Evolutionary conservation across 35 echinoderm and acorn worm genomes (phyloP).

Genomic region (Ophiothrix spiculata): DNA sequence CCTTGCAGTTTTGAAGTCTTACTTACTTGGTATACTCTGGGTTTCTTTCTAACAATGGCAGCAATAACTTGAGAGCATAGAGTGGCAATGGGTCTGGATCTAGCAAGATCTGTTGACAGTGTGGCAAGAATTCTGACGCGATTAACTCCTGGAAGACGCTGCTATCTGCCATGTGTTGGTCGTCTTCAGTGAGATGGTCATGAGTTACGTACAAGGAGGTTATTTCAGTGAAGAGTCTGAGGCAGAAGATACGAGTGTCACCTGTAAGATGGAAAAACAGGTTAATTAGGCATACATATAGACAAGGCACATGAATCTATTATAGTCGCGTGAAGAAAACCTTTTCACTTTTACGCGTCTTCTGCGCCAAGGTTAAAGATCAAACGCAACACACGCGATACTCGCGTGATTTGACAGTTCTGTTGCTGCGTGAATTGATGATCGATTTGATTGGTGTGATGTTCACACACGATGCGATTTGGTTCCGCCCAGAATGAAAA

Average conservation of each 20-base stretch:
- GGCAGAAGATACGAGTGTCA: slow-evolving; percentile 81
- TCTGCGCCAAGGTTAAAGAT: too few relatives aligned
- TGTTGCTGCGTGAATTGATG: too few relatives aligned
- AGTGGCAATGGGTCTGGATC: slow-evolving; percentile 87
- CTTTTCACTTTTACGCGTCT: too few relatives aligned
- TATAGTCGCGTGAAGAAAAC: too few relatives aligned
- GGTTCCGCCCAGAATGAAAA: too few relatives aligned
- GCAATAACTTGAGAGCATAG: slow-evolving; percentile 83
- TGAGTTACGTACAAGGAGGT: slow-evolving; percentile 84
- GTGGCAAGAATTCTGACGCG: slow-evolving; percentile 51
- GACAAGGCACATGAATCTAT: too few relatives aligned
- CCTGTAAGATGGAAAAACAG: slow-evolving; percentile 42
- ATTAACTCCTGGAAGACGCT: slow-evolving; percentile 74
- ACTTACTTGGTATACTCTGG: slow-evolving; percentile 75
- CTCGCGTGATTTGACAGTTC: too few relatives aligned
- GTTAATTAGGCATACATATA: too few relatives aligned
- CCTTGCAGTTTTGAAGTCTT: too few relatives aligned
- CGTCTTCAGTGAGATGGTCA: slow-evolving; percentile 76
- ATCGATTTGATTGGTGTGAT: too few relatives aligned
- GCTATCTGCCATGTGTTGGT: slow-evolving; percentile 50
- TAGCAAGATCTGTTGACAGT: slow-evolving; percentile 73
- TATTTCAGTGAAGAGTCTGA: slow-evolving; percentile 87
- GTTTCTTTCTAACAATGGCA: slow-evolving; percentile 78
- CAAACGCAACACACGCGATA: too few relatives aligned
- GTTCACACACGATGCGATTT: too few relatives aligned